Conservation (phyloP, 2,113 vertebrate species). For the Oryzias melastigma region DNA sequence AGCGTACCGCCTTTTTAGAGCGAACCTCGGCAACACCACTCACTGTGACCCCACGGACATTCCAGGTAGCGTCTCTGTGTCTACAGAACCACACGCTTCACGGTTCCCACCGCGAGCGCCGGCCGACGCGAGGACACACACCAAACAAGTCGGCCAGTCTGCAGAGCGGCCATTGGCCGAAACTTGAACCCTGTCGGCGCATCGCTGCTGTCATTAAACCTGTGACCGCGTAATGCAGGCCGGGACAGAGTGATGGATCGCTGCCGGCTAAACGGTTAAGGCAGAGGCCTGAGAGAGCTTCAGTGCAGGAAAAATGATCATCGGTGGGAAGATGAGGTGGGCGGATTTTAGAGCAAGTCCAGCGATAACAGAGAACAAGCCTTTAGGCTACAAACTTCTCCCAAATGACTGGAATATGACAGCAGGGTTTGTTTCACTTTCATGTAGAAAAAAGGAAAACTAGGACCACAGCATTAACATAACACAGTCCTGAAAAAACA, state of each 20-base stretch:
- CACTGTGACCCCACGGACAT: conserved; percentile 69
- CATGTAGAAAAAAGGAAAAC: too few species aligned
- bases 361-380: too few species aligned
- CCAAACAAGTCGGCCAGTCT: neutral
- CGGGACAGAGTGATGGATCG: conserved; percentile 31
- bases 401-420: too few species aligned
- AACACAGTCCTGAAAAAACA: too few species aligned
- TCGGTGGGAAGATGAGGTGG: conserved; percentile 20
- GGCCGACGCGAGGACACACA: conserved; percentile 13
- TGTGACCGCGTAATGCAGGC: conserved; percentile 31
- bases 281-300: conserved; percentile 21
- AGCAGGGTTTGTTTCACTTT: too few species aligned
- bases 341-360: neutral
- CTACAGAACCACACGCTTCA: conserved; percentile 38
- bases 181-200: conserved; percentile 51
- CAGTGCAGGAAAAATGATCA: conserved; percentile 33
- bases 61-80: conserved; percentile 68
- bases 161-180: conserved; percentile 30
- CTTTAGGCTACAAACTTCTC: too few species aligned
- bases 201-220: conserved; percentile 45
- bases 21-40: conserved; percentile 73
- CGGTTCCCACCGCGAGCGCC: conserved; percentile 33
- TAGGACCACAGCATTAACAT: too few species aligned
- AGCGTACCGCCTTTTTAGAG: conserved; percentile 67
- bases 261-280: conserved; percentile 38